Base-by-base conservation (phyloP, 2,797 vertebrate species). In the Hephaestus fuliginosus region DNA sequence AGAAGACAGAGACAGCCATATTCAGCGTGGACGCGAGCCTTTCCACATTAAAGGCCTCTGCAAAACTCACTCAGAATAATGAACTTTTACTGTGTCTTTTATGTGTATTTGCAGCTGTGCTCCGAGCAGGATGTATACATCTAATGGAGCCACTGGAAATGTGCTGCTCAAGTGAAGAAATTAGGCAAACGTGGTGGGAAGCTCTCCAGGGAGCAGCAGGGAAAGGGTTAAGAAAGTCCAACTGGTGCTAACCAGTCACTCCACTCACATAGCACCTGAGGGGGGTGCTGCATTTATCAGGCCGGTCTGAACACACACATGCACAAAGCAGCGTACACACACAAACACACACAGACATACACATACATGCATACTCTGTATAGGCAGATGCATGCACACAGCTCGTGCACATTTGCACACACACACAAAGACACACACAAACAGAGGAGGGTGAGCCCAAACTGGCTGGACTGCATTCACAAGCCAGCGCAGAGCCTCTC, bases 211-310 rank as follows among this genome's bases (percentile, higher is more conserved):
- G 86, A 93, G 89, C 73, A 39, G 90, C 88, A 82, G 88, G 86
- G 92, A 95, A 94, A 87, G 93, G 90, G 96, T 96, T 96, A 96
- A 96, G 72, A 83, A 92, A 94, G 89, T 92, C 92, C 91, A 91
- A 93, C 90, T 92, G 88, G 92, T 91, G 91, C 93, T 94, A 96
- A 95, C 90, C 84, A 96, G 95, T 94, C 93, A 91, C 93, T 89
- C 90, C 82, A 89, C 91, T 95, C 93, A 84, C 91, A 92, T 81
- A 90, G 90, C 95, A 95, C 95, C 95, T 95, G 92, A 91, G 94
- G 95, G 94, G 95, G 91, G 91, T 92, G 91, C 89, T 89, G 91
- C 92, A 89, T 95, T 94, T 94, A 95, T 96, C 95, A 94, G 88
- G 89, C 85, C 88, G 76, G 92, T 85, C 88, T 67, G 81, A 92